Conservation (phyloP, 2,113 vertebrate genomes). For the Tiliqua scincoides region DNA sequence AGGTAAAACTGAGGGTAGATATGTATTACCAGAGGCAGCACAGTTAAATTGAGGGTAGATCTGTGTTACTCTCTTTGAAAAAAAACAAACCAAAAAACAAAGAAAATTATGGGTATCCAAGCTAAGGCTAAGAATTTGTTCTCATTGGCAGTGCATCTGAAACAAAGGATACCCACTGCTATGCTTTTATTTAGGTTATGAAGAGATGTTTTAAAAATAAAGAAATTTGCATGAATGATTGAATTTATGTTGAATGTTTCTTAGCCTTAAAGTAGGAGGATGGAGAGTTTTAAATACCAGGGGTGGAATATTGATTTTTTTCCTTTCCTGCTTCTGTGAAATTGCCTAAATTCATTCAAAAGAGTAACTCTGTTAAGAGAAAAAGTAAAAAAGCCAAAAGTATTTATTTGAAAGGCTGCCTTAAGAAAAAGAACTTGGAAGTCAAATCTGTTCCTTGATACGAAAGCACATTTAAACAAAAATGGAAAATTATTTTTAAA, state of each 20-base stretch:
- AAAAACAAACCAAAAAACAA: too few relatives aligned
- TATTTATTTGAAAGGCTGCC: constrained; percentile 11
- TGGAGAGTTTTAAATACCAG: constrained; percentile 26
- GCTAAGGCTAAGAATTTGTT: neutral
- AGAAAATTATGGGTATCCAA: neutral
- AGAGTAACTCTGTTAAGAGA: neutral
- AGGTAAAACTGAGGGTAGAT: neutral
- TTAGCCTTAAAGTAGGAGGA: constrained; percentile 8
- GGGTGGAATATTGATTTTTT: neutral
- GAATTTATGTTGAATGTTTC: neutral
- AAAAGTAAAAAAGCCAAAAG: constrained; percentile 7
- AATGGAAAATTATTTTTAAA: constrained; percentile 30
- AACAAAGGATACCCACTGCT: neutral
- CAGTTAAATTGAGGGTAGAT: too few relatives aligned
- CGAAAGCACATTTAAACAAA: constrained; percentile 38
- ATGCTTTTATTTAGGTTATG: too few relatives aligned
- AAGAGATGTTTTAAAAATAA: neutral
- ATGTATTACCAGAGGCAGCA: neutral
- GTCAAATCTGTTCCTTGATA: constrained; percentile 20
- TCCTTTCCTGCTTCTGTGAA: constrained; percentile 11
- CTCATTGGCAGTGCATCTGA: neutral
- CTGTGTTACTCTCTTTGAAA: neutral
- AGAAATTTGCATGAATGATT: neutral
- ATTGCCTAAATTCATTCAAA: constrained; percentile 29
- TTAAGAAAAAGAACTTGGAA: constrained; percentile 2